Base-by-base conservation (phyloP, 1,140 invertebrate genomes). In the Gonioctena quinquepunctata region DNA sequence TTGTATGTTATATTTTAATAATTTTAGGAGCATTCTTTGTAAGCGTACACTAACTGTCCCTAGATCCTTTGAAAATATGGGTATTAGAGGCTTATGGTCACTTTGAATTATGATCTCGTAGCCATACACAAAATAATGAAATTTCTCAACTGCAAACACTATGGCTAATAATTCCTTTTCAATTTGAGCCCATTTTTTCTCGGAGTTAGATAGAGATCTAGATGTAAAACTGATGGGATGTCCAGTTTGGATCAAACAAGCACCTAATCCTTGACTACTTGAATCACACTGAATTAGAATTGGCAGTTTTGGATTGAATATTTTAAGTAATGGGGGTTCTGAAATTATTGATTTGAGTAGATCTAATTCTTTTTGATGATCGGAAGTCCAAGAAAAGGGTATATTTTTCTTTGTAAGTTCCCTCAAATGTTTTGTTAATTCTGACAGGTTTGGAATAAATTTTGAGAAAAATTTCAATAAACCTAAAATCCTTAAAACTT, bases 41-140 rank as follows among this genome's bases (percentile, higher is more conserved):
- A 85, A 69, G 67, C 83, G 76, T 59, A 72, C 74, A 4, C 82
- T 77, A 5, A 83, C 80, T 26, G 78, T 77, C 21, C 76, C 57
- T 59, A 87, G 70, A 19, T 80, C 57, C 76, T 87, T 86, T 49
- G 79, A 80, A 71, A 85, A 83, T 13, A 86, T 79, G 2, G 69
- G 56, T 33, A 83, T 79, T 13, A 86, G 28, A 7, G 85, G 84
- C 66, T 84, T 84, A 66, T 87, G 84, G 67, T 86, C 85, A 0
- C 82, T 85, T 72, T 86, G 77, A n/a, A 84, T 23, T 21, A 26
- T 64, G 25, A 70, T 22, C 61, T 76, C 69, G 22, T 25, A 1
- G 4, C 80, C 82, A 77, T 83, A 83, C 8, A 85, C 69, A 70
- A 81, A 85, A 26, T 81, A 68, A 73, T 79, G 78, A 79, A 83